These are phyloP conservation scores for Corythornis madagascariensis DNA, from an alignment of 2,113 vertebrate genomes.

Conservation along the genomic window DNA sequence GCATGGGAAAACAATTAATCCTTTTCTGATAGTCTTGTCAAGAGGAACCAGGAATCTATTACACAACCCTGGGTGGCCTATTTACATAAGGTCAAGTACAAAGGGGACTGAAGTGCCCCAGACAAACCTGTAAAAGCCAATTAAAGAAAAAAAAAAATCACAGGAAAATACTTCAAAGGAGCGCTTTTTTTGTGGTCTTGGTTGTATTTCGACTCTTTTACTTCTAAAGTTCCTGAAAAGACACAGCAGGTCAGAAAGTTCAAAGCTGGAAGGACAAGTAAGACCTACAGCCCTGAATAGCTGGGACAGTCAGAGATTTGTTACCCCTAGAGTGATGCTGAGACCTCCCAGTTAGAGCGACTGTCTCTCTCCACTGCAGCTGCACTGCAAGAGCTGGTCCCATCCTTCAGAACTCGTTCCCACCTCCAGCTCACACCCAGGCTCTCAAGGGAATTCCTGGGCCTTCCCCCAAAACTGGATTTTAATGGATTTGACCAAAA, in stretches of 20 bases:
- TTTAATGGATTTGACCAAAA: background rate
- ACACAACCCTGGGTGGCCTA: conserved; percentile 58
- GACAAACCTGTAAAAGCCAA: conserved; percentile 35
- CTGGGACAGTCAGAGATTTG: background rate
- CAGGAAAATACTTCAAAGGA: conserved; percentile 45
- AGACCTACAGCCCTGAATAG: background rate
- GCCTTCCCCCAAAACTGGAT: background rate
- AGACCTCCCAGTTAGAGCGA: background rate
- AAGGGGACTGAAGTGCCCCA: background rate
- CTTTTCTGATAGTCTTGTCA: conserved; percentile 44
- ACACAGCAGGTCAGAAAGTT: conserved; percentile 23
- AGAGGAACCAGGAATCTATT: conserved; percentile 22
- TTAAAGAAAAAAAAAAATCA: background rate
- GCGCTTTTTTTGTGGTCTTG: background rate
- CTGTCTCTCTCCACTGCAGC: background rate
- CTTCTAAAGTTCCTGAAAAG: conserved; percentile 36
- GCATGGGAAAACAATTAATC: conserved; percentile 27
- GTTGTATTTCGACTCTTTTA: conserved; percentile 10
- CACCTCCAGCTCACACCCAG: background rate
- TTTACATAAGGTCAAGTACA: conserved; percentile 59
- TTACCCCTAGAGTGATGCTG: background rate
- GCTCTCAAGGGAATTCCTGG: background rate
- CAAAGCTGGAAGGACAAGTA: background rate
- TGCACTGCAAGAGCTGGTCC: background rate
- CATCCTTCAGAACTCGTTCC: background rate